These are phyloP conservation scores for Phoxinus dragarum DNA, from an alignment of 2,797 vertebrate species.

Conservation along the genomic window DNA sequence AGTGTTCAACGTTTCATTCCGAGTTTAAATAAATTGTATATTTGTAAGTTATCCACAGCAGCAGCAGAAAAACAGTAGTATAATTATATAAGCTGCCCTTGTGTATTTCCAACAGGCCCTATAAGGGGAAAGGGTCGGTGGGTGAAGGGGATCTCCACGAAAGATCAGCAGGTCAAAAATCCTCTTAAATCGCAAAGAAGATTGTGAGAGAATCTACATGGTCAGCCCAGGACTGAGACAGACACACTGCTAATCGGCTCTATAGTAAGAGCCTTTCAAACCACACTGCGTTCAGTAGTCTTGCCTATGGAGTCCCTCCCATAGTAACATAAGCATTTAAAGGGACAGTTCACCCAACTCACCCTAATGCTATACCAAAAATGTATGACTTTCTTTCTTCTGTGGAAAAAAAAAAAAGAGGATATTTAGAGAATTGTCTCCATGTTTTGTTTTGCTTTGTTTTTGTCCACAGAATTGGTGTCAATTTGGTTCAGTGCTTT, in stretches of 20 bases:
- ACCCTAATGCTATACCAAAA: not conserved
- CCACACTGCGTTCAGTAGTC: not conserved
- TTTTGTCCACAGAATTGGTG: not conserved
- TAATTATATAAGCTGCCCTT: not conserved
- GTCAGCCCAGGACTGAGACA: slow-evolving; percentile 31
- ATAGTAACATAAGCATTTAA: not conserved
- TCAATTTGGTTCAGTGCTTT: not conserved
- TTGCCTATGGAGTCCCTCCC: not conserved
- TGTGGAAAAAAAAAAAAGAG: not conserved
- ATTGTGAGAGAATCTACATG: slow-evolving; percentile 23
- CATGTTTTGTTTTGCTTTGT: not conserved
- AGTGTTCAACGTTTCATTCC: not conserved
- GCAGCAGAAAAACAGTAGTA: not conserved
- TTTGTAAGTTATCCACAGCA: not conserved
- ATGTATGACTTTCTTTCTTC: not conserved
- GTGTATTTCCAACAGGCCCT: not conserved
- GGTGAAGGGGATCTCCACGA: not conserved
- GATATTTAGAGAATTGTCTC: not conserved
- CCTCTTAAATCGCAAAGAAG: slow-evolving; percentile 58
- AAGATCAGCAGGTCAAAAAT: slow-evolving; percentile 53
- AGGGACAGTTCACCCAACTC: not conserved
- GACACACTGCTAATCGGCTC: slow-evolving; percentile 56
- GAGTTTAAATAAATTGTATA: not conserved
- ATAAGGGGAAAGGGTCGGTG: not conserved
- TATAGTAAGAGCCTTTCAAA: slow-evolving; percentile 50